phyloP scores from a whole-genome alignment of 2,113 vertebrate species.

The Carettochelys insculpta region DNA sequence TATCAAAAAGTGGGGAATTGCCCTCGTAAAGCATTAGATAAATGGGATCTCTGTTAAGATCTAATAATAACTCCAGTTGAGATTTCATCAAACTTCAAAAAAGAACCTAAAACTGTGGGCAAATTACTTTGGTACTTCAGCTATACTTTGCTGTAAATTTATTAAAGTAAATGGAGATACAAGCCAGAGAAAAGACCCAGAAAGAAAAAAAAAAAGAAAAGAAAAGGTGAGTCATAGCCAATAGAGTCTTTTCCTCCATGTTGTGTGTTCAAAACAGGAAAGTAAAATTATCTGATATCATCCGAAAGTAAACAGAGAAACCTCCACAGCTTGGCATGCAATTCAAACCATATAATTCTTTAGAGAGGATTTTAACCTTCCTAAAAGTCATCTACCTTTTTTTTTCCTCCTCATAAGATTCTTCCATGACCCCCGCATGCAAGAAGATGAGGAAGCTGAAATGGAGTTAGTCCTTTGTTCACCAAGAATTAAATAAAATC shows the following conservation, averaged over 20 bases:
- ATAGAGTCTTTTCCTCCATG: neutral
- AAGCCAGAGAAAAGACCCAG: neutral
- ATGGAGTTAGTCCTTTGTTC: neutral
- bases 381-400: neutral
- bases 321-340: neutral
- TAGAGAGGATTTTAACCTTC: neutral
- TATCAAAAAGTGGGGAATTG: too few species aligned
- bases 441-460: neutral
- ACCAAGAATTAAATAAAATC: neutral
- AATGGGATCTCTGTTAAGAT: too few species aligned
- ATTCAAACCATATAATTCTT: neutral
- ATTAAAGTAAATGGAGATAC: neutral
- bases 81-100: neutral
- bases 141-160: neutral
- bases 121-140: neutral
- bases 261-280: neutral
- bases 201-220: neutral
- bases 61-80: neutral
- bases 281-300: neutral
- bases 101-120: neutral
- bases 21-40: too few species aligned
- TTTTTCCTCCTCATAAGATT: neutral
- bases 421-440: neutral
- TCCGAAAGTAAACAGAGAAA: neutral
- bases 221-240: neutral